A percentile compares a stretch with the other conserved stretches of the same genome.
Conservation (phyloP, 2,797 vertebrate genomes). For the Hippopotamyrus pictus region DNA sequence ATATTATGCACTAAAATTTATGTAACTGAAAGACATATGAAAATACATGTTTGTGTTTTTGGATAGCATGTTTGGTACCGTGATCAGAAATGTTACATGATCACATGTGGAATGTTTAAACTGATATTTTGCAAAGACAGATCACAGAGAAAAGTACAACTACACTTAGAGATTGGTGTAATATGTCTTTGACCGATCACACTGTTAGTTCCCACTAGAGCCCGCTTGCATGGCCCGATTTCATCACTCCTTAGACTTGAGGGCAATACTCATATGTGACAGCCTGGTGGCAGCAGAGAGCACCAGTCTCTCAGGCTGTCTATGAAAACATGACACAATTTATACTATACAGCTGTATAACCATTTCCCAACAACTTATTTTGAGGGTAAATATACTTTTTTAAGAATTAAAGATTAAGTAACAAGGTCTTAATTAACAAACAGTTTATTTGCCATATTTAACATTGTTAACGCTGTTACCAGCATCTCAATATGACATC, state of each 20-base stretch:
- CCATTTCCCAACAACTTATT: not conserved
- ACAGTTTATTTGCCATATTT: not conserved
- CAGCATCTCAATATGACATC: not conserved
- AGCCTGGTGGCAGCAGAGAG: slow-evolving; percentile 2
- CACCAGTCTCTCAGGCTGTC: not conserved
- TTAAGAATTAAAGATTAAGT: not conserved
- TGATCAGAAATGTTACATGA: not conserved
- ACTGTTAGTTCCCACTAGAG: not conserved
- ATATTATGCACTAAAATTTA: not conserved
- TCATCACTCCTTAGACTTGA: not conserved
- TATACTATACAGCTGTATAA: not conserved
- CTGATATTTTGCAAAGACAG: not conserved
- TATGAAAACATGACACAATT: not conserved
- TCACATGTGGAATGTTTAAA: not conserved
- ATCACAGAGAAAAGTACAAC: not conserved
- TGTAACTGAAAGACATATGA: not conserved
- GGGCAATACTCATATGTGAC: not conserved
- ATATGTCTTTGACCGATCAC: not conserved
- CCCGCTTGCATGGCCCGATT: not conserved
- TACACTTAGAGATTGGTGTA: not conserved
- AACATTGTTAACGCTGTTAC: not conserved
- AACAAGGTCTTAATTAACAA: not conserved
- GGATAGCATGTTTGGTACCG: not conserved
- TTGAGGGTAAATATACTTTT: not conserved
- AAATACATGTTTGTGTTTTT: not conserved